Percentiles rank a stretch among this genome's conserved stretches.
Evolutionary conservation across 2,888 invertebrate genomes (phyloP).

Genomic region (Phaedon cochleariae): DNA sequence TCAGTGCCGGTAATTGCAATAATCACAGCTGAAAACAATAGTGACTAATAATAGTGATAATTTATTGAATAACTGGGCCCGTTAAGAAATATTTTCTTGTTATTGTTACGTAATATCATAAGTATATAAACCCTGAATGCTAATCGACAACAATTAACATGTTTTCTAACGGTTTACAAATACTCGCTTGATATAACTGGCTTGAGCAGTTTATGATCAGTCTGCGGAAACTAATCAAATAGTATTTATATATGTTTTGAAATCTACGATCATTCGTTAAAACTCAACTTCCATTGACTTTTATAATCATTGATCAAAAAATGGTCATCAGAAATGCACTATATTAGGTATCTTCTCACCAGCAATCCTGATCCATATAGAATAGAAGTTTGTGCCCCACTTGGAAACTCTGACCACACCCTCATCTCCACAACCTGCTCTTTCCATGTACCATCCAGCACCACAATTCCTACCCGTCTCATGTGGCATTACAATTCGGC

Average conservation of each 20-base stretch:
- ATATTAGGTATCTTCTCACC: too few relatives aligned
- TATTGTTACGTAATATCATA: constrained; percentile 27
- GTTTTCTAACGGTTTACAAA: not conserved
- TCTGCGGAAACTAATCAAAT: not conserved
- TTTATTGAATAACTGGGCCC: constrained; percentile 25
- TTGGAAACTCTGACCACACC: too few relatives aligned
- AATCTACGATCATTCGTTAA: too few relatives aligned
- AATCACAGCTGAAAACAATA: constrained; percentile 18
- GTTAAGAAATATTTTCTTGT: constrained; percentile 29
- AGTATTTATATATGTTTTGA: not conserved
- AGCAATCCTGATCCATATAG: too few relatives aligned
- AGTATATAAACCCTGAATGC: constrained; percentile 24
- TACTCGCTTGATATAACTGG: not conserved
- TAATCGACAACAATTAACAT: not conserved
- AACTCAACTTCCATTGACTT: too few relatives aligned
- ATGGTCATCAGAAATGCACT: too few relatives aligned
- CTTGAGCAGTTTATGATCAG: not conserved
- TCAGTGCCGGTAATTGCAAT: constrained; percentile 1
- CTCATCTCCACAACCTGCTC: too few relatives aligned
- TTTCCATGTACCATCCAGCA: too few relatives aligned
- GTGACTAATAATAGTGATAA: constrained; percentile 16
- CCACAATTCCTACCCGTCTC: too few relatives aligned
- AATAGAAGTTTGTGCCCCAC: too few relatives aligned
- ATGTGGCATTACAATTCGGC: too few relatives aligned
- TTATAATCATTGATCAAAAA: too few relatives aligned